Conservation (phyloP, 53 echinoderm and acorn worm genomes). For the Astropecten irregularis region DNA sequence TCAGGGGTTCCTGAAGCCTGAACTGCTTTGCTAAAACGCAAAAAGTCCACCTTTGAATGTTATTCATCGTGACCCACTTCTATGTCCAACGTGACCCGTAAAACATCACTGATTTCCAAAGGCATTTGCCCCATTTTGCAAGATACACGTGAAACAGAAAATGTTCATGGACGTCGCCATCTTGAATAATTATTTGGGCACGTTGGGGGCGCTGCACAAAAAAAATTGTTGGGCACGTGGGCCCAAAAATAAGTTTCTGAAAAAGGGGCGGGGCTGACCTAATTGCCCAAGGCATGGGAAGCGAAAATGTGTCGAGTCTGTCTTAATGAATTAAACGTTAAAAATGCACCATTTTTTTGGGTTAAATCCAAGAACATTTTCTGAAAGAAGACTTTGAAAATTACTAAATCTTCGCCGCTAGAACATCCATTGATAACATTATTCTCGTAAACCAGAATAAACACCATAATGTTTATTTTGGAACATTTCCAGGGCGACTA, state of each 20-base stretch:
- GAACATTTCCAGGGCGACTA: no score
- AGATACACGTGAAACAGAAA: background rate
- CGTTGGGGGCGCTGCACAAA: constrained; percentile 8
- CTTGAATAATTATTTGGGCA: background rate
- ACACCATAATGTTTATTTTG: no score
- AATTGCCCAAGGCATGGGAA: background rate
- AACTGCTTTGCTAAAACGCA: background rate
- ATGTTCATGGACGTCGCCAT: constrained; percentile 4
- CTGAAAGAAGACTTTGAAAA: background rate
- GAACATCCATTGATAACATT: no score
- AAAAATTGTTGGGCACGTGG: background rate
- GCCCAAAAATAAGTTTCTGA: background rate
- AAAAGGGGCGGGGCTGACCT: background rate
- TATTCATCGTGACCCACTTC: background rate
- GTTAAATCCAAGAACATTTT: background rate
- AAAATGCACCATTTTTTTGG: background rate
- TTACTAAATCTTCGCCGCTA: background rate
- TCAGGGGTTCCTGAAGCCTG: background rate
- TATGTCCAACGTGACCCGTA: background rate
- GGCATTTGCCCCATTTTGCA: background rate
- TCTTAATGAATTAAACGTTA: background rate
- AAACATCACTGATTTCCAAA: background rate
- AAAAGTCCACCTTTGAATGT: background rate
- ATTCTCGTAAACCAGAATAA: no score
- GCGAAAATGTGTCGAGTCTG: background rate